Conservation (phyloP, 2,113 vertebrate genomes). For the Phalacrocorax carbo region DNA sequence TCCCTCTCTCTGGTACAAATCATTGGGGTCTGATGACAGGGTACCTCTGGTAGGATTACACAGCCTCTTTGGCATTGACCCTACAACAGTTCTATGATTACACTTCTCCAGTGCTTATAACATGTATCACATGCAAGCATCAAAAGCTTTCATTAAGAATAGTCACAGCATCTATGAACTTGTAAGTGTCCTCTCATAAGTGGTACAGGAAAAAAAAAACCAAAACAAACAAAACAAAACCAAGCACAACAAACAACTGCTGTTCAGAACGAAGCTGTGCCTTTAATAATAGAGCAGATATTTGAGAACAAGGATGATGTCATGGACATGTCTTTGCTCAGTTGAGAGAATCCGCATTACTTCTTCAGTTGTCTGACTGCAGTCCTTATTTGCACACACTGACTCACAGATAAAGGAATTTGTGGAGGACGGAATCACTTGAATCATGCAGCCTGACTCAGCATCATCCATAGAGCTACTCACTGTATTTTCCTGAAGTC, state of each 20-base stretch:
- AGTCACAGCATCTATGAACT: background rate
- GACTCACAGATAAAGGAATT: constrained; percentile 22
- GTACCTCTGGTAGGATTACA: background rate
- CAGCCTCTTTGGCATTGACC: background rate
- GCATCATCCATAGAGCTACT: background rate
- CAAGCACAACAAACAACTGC: background rate
- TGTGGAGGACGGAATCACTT: background rate
- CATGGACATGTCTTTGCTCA: background rate
- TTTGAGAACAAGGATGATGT: constrained; percentile 9
- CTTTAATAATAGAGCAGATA: background rate
- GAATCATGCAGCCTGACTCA: constrained; percentile 1
- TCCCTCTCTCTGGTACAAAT: background rate
- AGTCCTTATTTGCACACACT: constrained; percentile 25
- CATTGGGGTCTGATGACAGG: background rate
- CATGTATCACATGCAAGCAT: background rate
- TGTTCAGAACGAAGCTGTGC: background rate
- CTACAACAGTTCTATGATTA: background rate
- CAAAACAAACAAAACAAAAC: background rate
- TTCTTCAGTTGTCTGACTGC: constrained; percentile 23
- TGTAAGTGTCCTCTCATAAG: background rate
- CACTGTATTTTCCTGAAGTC: constrained; percentile 2
- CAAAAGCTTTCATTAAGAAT: background rate
- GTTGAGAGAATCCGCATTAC: background rate
- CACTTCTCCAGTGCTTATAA: background rate
- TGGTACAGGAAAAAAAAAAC: background rate